phyloP scores from a whole-genome alignment of 1,140 invertebrate species.

The Pseudobourletiella spinata region DNA sequence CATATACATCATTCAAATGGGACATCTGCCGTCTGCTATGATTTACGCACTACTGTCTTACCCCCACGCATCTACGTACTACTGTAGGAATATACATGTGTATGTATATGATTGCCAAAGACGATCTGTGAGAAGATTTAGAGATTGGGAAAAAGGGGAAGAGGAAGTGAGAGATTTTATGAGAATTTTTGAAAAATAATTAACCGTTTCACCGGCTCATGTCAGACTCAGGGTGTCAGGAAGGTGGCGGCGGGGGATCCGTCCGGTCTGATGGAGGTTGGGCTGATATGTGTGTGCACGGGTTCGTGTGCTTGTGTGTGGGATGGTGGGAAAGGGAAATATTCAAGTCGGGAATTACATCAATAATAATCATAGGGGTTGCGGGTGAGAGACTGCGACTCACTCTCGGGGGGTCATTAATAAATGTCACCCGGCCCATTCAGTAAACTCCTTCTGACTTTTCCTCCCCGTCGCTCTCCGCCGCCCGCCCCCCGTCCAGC shows the following conservation, averaged over 20 bases:
- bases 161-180: too few relatives aligned
- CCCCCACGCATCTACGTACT: too few relatives aligned
- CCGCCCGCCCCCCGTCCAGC: too few relatives aligned
- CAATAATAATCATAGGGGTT: constrained; percentile 16
- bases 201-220: background rate
- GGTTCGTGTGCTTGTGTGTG: background rate
- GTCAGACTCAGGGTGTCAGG: too few relatives aligned
- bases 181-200: background rate
- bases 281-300: background rate
- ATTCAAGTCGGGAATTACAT: constrained; percentile 5
- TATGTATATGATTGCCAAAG: too few relatives aligned
- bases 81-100: too few relatives aligned
- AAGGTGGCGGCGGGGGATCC: too few relatives aligned
- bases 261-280: background rate
- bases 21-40: too few relatives aligned
- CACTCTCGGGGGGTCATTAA: constrained; percentile 12
- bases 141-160: too few relatives aligned
- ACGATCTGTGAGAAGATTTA: too few relatives aligned
- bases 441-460: constrained; percentile 2
- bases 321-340: background rate
- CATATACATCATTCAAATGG: too few relatives aligned
- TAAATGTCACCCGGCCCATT: constrained; percentile 3
- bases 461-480: background rate
- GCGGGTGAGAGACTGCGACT: background rate
- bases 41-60: too few relatives aligned